phyloP scores from a whole-genome alignment of 2,797 vertebrate species.

The Megaceryle alcyon region DNA sequence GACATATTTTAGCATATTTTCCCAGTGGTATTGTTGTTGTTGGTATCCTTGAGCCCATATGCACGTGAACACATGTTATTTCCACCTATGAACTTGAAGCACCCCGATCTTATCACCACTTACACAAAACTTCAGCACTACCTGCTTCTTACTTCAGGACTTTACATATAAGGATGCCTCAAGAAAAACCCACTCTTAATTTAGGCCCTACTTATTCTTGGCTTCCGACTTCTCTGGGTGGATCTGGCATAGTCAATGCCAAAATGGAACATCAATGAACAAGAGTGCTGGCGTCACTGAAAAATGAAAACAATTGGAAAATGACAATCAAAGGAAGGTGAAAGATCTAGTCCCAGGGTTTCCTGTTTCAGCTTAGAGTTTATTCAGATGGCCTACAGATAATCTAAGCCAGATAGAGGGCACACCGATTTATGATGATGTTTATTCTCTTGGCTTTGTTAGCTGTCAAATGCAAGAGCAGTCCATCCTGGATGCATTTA shows the following conservation, averaged over 20 bases:
- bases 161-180: neutral
- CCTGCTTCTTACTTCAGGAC: neutral
- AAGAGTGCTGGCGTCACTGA: conserved; percentile 54
- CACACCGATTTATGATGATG: neutral
- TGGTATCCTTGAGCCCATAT: neutral
- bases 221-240: conserved; percentile 32
- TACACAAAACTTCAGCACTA: neutral
- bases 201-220: neutral
- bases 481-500: neutral
- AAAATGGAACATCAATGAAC: conserved; percentile 43
- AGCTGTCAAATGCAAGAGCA: neutral
- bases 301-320: conserved; percentile 68
- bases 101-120: neutral
- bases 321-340: conserved; percentile 83
- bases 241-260: neutral
- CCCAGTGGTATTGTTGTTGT: neutral
- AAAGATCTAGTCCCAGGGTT: conserved; percentile 77
- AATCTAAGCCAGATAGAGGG: conserved; percentile 27
- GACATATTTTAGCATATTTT: neutral
- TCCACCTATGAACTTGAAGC: neutral
- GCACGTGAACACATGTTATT: neutral
- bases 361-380: conserved; percentile 74
- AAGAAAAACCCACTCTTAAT: neutral
- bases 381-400: conserved; percentile 73
- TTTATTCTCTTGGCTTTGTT: conserved; percentile 28